These are phyloP conservation scores for Zeuzera pyrina DNA, from an alignment of 2,888 invertebrate genomes.

Conservation along the genomic window DNA sequence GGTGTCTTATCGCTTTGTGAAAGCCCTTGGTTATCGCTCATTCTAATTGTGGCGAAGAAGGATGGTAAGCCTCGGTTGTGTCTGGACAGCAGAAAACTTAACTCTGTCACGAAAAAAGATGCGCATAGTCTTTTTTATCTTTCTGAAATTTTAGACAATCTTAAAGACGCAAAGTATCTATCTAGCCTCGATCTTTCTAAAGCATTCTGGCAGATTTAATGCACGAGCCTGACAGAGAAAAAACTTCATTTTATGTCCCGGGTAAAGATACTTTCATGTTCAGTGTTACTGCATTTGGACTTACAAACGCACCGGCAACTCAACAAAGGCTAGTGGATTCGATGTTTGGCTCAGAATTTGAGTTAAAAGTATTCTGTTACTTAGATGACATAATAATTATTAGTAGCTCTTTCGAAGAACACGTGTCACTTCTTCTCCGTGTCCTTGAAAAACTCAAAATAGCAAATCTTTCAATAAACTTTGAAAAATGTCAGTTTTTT, in stretches of 20 bases:
- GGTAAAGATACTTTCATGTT: slow-evolving; percentile 13
- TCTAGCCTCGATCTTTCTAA: slow-evolving; percentile 16
- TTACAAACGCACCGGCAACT: slow-evolving; percentile 9
- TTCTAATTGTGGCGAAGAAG: slow-evolving; percentile 16
- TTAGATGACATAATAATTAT: slow-evolving; percentile 19
- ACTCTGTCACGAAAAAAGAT: slow-evolving; percentile 13
- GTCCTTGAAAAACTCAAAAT: slow-evolving; percentile 14
- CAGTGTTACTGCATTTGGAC: slow-evolving; percentile 14
- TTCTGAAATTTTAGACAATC: slow-evolving; percentile 14
- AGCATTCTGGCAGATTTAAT: slow-evolving; percentile 17
- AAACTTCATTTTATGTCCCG: slow-evolving; percentile 18
- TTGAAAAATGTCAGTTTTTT: slow-evolving; percentile 18
- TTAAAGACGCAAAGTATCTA: slow-evolving; percentile 13
- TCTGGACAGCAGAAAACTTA: slow-evolving; percentile 18
- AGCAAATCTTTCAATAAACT: slow-evolving; percentile 19
- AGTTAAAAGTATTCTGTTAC: slow-evolving; percentile 13
- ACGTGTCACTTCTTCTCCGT: slow-evolving; percentile 9
- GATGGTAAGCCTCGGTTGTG: slow-evolving; percentile 19
- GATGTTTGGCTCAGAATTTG: slow-evolving; percentile 11
- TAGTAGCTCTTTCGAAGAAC: slow-evolving; percentile 12
- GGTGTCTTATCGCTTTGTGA: slow-evolving; percentile 19
- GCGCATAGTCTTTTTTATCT: slow-evolving; percentile 16
- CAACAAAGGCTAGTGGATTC: slow-evolving; percentile 4
- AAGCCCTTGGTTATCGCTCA: slow-evolving; percentile 21
- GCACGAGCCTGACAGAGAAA: slow-evolving; percentile 8